These are phyloP conservation scores for Dryobota labecula DNA, from an alignment of 2,888 invertebrate species.

Conservation along the genomic window DNA sequence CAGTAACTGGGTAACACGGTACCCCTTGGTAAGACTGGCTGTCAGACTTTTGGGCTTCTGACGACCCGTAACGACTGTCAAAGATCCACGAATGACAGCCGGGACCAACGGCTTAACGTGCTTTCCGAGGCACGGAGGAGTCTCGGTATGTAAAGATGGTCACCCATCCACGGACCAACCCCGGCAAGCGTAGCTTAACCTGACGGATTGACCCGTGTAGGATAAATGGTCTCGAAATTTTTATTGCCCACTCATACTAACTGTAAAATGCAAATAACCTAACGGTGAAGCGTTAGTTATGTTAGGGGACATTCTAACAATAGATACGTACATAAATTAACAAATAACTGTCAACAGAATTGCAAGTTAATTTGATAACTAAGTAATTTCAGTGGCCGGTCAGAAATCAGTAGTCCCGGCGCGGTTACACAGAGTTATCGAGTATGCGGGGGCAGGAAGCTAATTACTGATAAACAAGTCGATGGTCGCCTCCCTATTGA, in stretches of 20 bases:
- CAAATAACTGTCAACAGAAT: conserved; percentile 21
- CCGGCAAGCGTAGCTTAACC: no score
- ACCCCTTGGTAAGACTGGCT: no score
- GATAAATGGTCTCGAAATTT: not conserved
- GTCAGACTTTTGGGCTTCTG: no score
- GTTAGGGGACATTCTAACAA: not conserved
- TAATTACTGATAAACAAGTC: conserved; percentile 63
- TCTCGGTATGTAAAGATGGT: no score
- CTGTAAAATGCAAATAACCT: conserved; percentile 22
- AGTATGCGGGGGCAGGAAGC: conserved; percentile 61
- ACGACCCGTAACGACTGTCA: no score
- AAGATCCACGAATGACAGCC: no score
- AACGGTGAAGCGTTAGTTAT: not conserved
- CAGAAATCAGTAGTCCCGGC: conserved; percentile 43
- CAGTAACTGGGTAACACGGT: no score
- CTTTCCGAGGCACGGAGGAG: no score
- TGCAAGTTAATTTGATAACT: conserved; percentile 48
- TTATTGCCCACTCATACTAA: not conserved
- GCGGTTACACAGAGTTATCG: conserved; percentile 53
- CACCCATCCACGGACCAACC: no score
- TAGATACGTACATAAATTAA: conserved; percentile 15
- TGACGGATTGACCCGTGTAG: not conserved
- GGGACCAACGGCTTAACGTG: no score
- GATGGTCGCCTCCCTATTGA: conserved; percentile 56
- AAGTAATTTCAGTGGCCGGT: conserved; percentile 44